Conservation (phyloP, 2,888 invertebrate genomes). For the Xanthia togata region DNA sequence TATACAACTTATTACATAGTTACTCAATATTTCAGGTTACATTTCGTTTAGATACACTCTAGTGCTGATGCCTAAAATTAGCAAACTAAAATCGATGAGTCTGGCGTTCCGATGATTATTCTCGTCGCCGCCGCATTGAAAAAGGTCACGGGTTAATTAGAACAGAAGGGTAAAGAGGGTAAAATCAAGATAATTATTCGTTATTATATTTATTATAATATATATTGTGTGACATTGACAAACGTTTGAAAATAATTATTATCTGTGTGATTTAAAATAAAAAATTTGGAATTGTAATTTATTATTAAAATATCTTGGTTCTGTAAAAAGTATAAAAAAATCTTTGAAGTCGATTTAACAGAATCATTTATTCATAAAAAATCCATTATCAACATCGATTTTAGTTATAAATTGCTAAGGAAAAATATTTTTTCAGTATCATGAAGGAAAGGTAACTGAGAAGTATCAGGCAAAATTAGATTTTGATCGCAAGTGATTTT, state of each 20-base stretch:
- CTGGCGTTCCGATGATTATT: slow-evolving; percentile 47
- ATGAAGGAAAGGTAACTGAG: slow-evolving; percentile 22
- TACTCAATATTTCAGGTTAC: slow-evolving; percentile 71
- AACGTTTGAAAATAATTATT: background rate
- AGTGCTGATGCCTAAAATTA: slow-evolving; percentile 54
- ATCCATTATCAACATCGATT: slow-evolving; percentile 14
- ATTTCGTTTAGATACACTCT: slow-evolving; percentile 57
- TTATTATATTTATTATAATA: background rate
- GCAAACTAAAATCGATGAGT: slow-evolving; percentile 60
- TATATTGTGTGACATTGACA: background rate
- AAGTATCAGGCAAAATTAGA: slow-evolving; percentile 40
- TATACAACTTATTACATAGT: slow-evolving; percentile 79
- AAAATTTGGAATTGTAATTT: no score
- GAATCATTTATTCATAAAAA: background rate
- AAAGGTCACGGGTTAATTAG: slow-evolving; percentile 58
- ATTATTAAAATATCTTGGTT: background rate
- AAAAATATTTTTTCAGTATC: slow-evolving; percentile 22
- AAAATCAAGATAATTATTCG: background rate
- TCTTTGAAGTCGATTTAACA: background rate
- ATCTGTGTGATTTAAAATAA: background rate
- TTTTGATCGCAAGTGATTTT: slow-evolving; percentile 60
- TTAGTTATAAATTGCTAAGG: slow-evolving; percentile 29
- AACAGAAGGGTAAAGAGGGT: slow-evolving; percentile 3
- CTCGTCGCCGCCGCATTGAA: slow-evolving; percentile 36
- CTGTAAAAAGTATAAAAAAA: background rate